Evolutionary conservation across 1,140 invertebrate species (phyloP).

Genomic region (Heliothis virescens): DNA sequence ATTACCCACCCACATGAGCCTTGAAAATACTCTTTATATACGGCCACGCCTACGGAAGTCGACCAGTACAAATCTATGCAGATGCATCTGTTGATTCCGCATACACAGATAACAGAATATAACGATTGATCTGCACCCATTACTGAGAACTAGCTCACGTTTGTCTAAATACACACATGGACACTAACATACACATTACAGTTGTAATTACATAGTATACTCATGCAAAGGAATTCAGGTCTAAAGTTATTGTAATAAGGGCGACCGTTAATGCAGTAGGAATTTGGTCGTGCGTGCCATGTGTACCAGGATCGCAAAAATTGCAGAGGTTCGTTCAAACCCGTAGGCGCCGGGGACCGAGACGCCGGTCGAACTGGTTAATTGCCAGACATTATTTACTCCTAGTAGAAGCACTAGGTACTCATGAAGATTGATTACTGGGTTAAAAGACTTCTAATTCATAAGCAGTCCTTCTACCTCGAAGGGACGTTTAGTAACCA

Average conservation of each 20-base stretch:
- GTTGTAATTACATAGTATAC: constrained; percentile 29
- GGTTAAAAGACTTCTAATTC: constrained; percentile 70
- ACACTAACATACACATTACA: constrained; percentile 15
- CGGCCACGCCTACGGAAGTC: constrained; percentile 42
- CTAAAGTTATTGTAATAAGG: not conserved
- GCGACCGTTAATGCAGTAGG: not conserved
- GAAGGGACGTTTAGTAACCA: constrained; percentile 29
- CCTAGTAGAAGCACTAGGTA: constrained; percentile 55
- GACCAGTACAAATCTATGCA: constrained; percentile 41
- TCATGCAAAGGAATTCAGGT: constrained; percentile 12
- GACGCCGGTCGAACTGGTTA: constrained; percentile 67
- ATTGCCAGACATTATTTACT: constrained; percentile 69
- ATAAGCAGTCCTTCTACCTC: constrained; percentile 59
- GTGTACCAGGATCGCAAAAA: constrained; percentile 44
- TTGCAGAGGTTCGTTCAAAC: constrained; percentile 53
- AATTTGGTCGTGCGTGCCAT: constrained; percentile 21
- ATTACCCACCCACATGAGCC: not conserved
- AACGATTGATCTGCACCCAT: constrained; percentile 53
- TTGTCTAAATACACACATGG: constrained; percentile 38
- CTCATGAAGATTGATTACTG: constrained; percentile 74
- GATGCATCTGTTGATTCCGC: constrained; percentile 51
- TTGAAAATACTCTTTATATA: not conserved
- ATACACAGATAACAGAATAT: constrained; percentile 45
- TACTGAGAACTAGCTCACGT: constrained; percentile 29
- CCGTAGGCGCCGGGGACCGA: constrained; percentile 56